Percentiles rank a stretch among this genome's conserved stretches.
Evolutionary conservation across 2,113 vertebrate species (phyloP).

Genomic region (Leucoraja erinaceus): DNA sequence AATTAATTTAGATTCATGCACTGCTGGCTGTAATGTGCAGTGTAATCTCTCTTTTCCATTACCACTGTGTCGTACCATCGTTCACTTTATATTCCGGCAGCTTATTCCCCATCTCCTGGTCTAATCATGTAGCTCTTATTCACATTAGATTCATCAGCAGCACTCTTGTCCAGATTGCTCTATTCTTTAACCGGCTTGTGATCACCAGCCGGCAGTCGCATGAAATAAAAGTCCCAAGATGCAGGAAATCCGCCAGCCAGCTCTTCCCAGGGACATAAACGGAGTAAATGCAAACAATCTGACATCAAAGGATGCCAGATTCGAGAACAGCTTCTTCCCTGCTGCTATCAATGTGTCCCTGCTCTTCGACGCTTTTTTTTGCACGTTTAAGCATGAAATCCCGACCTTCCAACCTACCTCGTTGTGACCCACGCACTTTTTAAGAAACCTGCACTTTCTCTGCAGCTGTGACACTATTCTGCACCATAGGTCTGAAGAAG

Average conservation of each 20-base stretch:
- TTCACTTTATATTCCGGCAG: neutral
- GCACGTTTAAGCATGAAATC: too few species aligned
- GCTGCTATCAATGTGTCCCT: too few species aligned
- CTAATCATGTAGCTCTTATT: constrained; percentile 20
- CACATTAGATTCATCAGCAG: constrained; percentile 11
- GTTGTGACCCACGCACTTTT: too few species aligned
- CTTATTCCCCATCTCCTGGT: constrained; percentile 8
- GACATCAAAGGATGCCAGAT: neutral
- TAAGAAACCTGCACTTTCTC: too few species aligned
- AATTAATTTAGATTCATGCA: constrained; percentile 36
- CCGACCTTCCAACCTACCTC: too few species aligned
- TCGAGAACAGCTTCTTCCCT: too few species aligned
- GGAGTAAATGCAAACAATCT: neutral
- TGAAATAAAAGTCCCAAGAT: neutral
- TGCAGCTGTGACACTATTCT: too few species aligned
- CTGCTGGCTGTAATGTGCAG: neutral
- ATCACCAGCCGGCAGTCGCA: neutral
- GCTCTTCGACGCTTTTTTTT: too few species aligned
- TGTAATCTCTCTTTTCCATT: neutral
- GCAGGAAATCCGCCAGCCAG: too few species aligned
- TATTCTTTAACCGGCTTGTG: constrained; percentile 8
- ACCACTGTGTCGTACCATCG: neutral
- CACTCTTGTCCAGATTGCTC: neutral
- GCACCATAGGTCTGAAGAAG: too few species aligned
- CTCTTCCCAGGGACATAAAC: neutral